Conservation (phyloP, 2,888 invertebrate genomes). For the Eurytoma californica region DNA sequence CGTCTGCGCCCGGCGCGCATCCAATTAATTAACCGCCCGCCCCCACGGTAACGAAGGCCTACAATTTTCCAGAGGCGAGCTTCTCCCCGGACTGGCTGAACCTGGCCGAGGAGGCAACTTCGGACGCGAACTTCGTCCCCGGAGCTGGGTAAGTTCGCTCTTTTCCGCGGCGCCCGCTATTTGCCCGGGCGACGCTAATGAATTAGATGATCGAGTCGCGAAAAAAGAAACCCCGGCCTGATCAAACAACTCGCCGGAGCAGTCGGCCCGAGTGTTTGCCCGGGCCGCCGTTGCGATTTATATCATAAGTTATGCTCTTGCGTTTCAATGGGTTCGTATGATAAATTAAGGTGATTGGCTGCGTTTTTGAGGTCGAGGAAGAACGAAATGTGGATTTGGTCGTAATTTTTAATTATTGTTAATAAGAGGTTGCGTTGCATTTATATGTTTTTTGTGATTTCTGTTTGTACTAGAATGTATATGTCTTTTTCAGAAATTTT, state of each 20-base stretch:
- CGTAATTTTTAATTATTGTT: too few species aligned
- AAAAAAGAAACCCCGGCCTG: neutral
- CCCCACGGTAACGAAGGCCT: constrained; percentile 40
- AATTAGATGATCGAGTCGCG: constrained; percentile 40
- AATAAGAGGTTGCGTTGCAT: too few species aligned
- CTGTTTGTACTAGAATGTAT: too few species aligned
- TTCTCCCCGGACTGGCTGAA: constrained; percentile 8
- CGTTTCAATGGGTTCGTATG: neutral
- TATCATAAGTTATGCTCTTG: neutral
- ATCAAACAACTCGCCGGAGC: neutral
- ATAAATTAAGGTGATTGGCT: too few species aligned
- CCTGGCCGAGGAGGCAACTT: constrained; percentile 37
- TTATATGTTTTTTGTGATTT: too few species aligned
- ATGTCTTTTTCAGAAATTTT: too few species aligned
- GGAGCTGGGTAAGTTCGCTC: constrained; percentile 57
- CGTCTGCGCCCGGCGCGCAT: constrained; percentile 11
- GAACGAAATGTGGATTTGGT: too few species aligned
- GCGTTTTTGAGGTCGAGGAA: too few species aligned
- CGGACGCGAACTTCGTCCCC: constrained; percentile 54
- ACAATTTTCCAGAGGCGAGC: constrained; percentile 52
- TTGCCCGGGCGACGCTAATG: constrained; percentile 1
- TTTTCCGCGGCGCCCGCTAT: neutral
- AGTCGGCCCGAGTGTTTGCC: neutral
- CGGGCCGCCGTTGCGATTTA: neutral
- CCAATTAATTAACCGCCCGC: constrained; percentile 51